Percentiles rank a stretch among this genome's conserved stretches.
phyloP scores from a whole-genome alignment of 2,113 vertebrate genomes.

The Suricata suricatta region DNA sequence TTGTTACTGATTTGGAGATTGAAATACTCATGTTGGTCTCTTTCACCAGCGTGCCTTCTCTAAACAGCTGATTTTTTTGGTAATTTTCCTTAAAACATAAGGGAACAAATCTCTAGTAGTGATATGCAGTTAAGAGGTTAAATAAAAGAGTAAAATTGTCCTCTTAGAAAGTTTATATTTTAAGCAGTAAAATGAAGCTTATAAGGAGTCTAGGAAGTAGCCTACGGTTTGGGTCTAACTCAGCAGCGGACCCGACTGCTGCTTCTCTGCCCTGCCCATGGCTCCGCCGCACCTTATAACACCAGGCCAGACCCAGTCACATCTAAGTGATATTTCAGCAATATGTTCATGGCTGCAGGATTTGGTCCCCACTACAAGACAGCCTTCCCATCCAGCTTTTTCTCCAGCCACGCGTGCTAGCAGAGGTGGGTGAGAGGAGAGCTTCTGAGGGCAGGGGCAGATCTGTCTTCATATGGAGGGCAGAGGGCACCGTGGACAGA shows the following conservation, averaged over 20 bases:
- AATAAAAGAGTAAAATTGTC: constrained; percentile 8
- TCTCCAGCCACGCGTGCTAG: not conserved
- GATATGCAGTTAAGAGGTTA: not conserved
- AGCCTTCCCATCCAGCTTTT: not conserved
- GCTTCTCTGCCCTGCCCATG: not conserved
- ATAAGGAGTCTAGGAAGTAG: not conserved
- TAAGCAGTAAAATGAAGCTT: not conserved
- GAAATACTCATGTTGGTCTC: constrained; percentile 45
- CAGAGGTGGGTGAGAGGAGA: not conserved
- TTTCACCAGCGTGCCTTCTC: constrained; percentile 53
- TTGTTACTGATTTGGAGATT: constrained; percentile 66
- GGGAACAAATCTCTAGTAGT: not conserved
- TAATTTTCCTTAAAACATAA: constrained; percentile 39
- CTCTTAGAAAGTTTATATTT: constrained; percentile 43
- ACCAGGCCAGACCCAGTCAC: not conserved
- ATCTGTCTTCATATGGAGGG: not conserved
- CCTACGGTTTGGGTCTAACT: not conserved
- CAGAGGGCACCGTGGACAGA: too few species aligned
- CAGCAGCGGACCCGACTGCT: not conserved
- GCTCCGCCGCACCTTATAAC: not conserved
- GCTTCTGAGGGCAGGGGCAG: not conserved
- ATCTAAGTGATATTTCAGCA: not conserved
- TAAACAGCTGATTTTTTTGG: not conserved
- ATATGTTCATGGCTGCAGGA: not conserved
- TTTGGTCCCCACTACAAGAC: too few species aligned